These are phyloP conservation scores for Halictus ligatus DNA, from an alignment of 2,888 invertebrate species.

Conservation along the genomic window DNA sequence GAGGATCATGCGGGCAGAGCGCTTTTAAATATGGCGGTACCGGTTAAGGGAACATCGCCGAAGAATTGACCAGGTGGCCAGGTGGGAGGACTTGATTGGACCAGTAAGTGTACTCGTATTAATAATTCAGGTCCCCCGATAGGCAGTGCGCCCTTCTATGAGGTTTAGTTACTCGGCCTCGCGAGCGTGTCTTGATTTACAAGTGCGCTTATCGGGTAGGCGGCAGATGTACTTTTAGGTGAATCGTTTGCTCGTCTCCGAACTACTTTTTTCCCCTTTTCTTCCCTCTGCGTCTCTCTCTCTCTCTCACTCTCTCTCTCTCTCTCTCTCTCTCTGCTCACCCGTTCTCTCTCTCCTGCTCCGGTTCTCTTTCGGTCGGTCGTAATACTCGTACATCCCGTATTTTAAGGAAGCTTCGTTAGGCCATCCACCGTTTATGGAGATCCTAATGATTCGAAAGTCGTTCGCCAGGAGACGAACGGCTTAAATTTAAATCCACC, in stretches of 20 bases:
- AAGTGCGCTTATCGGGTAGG: conserved; percentile 79
- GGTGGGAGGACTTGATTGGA: conserved; percentile 80
- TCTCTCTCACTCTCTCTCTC: not conserved
- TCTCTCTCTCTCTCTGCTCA: not conserved
- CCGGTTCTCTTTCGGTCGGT: conserved; percentile 26
- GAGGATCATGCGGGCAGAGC: conserved; percentile 74
- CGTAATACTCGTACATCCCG: conserved; percentile 63
- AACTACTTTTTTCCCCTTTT: conserved; percentile 21
- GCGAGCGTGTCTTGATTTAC: conserved; percentile 79
- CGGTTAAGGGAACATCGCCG: conserved; percentile 67
- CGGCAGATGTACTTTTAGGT: conserved; percentile 76
- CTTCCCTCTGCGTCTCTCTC: not conserved
- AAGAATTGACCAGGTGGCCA: conserved; percentile 74
- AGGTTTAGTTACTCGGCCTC: conserved; percentile 47
- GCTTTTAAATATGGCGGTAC: conserved; percentile 70
- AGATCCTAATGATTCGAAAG: conserved; percentile 71
- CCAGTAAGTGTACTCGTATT: conserved; percentile 78
- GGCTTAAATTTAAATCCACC: conserved; percentile 67
- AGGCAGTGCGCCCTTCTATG: conserved; percentile 66
- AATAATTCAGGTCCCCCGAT: conserved; percentile 78
- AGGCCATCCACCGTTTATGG: conserved; percentile 70
- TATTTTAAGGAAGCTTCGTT: conserved; percentile 75
- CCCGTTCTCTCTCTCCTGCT: not conserved
- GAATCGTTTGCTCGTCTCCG: conserved; percentile 39
- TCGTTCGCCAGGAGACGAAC: conserved; percentile 63